Conservation (phyloP, 92 coral and sea anemone species). For the Parazoanthus darwini region DNA sequence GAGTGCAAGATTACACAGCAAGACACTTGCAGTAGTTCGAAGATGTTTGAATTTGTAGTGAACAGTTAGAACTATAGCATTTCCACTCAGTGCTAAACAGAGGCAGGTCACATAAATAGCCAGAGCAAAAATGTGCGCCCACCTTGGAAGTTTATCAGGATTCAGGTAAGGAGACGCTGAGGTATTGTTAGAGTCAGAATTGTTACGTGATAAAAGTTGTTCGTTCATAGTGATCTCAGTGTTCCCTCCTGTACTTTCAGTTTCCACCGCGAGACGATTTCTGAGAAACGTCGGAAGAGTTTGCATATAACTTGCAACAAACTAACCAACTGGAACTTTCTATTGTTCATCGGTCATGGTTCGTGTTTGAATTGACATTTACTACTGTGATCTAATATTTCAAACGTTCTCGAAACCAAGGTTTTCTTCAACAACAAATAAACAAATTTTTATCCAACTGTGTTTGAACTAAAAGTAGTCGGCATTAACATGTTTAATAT, state of each 20-base stretch:
- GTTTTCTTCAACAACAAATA: too few relatives aligned
- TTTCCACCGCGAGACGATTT: background rate
- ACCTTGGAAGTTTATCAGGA: conserved; percentile 56
- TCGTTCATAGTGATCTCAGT: background rate
- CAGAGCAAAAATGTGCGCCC: conserved; percentile 55
- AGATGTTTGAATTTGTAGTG: conserved; percentile 56
- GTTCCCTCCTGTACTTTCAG: background rate
- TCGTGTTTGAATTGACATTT: too few relatives aligned
- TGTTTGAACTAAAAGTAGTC: too few relatives aligned
- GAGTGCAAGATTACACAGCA: conserved; percentile 66
- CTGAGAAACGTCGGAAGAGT: background rate
- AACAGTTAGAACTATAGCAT: conserved; percentile 55
- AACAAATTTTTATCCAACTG: too few relatives aligned
- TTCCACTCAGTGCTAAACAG: conserved; percentile 52
- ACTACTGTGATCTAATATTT: too few relatives aligned
- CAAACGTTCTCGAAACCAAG: too few relatives aligned
- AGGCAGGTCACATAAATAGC: conserved; percentile 46
- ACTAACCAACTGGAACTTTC: background rate
- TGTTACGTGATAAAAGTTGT: background rate
- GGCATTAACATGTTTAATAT: too few relatives aligned
- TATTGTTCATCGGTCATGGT: background rate
- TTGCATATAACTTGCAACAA: background rate
- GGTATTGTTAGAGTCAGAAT: background rate
- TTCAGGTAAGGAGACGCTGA: background rate
- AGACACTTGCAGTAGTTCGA: conserved; percentile 61